Base-by-base conservation (phyloP, 2,113 vertebrate species). In the Hucho hucho region DNA sequence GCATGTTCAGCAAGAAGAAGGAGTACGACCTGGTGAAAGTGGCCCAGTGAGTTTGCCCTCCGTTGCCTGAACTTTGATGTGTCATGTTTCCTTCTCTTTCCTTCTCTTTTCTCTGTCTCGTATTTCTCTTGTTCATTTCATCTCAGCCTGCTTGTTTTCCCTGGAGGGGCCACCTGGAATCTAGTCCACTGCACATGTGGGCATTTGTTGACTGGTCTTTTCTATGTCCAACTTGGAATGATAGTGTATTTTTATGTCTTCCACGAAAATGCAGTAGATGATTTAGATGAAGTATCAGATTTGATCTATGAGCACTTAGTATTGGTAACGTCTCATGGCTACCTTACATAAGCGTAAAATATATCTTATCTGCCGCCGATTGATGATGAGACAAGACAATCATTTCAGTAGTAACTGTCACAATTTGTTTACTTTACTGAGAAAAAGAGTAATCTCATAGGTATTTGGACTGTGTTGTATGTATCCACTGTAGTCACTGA, bases 1-100 rank as follows among this genome's bases (percentile, higher is more conserved):
- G 76, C 77, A 93, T 93, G 92, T 88, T 82, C 6, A 92, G 86
- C 78, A 90, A 87, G 79, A 90, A 86, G 56, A 86, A 82, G 76
- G 88, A 91, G n/a, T 5, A 18, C 46, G 80, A 64, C 28, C 18
- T 85, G 0, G 73, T 77, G 1, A 94, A 89, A 83, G 59, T 90
- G 70, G 90, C 72, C 84, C 89, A 79, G 93, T 94, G 76, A 93
- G 93, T 93, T 2, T 4, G 3, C 20, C 24, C 4, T 4, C 4
- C 32, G 67, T 22, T 65, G 22, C 75, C 32, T 75, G 43, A 73
- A 9, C 63, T 56, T 72, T 43, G 67, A 22, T 75, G 37, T 70
- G 72, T 69, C 25, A 3, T 74, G 72, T n/a, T 24, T 65, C n/a
- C 20, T 65, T 7, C 12, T 77, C 22, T n/a, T 37, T 63, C 13